Base-by-base conservation (phyloP, 1,140 invertebrate species). In the Hyles vespertilio region DNA sequence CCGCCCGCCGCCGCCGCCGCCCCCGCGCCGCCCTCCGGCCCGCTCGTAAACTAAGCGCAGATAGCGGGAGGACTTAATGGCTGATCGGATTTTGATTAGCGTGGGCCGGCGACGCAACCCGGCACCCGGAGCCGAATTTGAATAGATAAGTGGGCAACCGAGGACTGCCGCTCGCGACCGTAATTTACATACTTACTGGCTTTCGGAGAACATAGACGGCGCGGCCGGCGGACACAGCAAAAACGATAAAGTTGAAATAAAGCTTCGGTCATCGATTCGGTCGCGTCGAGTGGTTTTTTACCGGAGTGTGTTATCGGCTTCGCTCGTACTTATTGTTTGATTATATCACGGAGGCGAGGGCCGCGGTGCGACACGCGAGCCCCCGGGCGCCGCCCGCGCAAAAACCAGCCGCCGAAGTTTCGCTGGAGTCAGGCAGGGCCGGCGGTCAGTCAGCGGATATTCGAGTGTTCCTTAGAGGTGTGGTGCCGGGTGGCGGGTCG, bases 41-140 rank as follows among this genome's bases (percentile, higher is more conserved):
- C 77, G 81, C 76, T 87, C 81, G 85, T 88, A 86, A 86, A 86
- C 85, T 80, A 78, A 81, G 81, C 77, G 66, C 72, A 82, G 85
- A 88, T 86, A 86, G 83, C 81, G 81, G 74, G 79, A 86, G 79
- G 77, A 84, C 81, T 86, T 88, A 88, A 88, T 88, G 83, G 85
- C 85, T 86, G 83, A 88, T 88, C 85, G 85, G 85, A 84, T 86
- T 88, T 87, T 88, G 85, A 88, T 88, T 87, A 88, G 81, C 81
- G 78, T 72, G 77, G 81, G 78, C 81, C 84, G 79, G 81, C 83
- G 83, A 85, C 78, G 77, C 79, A 79, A 72, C 74, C 74, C 74
- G 70, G 70, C 75, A 73, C 73, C 76, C 66, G 70, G 59, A 70
- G 71, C 72, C 76, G 72, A 87, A 89, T 87, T 87, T 87, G 82